Evolutionary conservation across 2,888 invertebrate genomes (phyloP).

Genomic region (Chorisops tibialis): DNA sequence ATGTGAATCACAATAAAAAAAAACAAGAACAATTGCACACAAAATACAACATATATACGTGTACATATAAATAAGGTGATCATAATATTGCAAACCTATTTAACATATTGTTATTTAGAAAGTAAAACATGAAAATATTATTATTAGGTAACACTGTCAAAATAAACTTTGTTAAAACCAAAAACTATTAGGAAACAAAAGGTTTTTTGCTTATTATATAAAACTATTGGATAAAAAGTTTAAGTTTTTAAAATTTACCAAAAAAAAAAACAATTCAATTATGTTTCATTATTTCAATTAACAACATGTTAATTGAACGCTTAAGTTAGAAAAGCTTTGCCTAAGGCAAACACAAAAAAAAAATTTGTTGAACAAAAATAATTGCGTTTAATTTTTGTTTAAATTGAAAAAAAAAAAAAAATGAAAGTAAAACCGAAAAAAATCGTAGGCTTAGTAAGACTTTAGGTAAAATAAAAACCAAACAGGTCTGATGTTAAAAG

Average conservation of each 20-base stretch:
- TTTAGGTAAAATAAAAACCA: conserved; percentile 6
- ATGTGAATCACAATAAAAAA: conserved; percentile 21
- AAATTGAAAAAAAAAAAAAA: conserved; percentile 6
- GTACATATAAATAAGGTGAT: conserved; percentile 19
- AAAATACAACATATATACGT: conserved; percentile 8
- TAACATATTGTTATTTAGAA: conserved; percentile 21
- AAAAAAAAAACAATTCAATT: not conserved
- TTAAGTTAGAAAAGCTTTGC: conserved; percentile 20
- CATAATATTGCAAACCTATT: not conserved
- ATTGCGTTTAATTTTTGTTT: not conserved
- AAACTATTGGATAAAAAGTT: too few species aligned
- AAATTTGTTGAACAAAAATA: conserved; percentile 1
- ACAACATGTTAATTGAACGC: conserved; percentile 24
- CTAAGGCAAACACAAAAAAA: not conserved
- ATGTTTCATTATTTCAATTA: not conserved
- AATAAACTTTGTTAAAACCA: conserved; percentile 17
- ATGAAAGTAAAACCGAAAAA: not conserved
- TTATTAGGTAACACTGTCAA: conserved; percentile 15
- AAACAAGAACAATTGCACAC: conserved; percentile 10
- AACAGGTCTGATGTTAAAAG: conserved; percentile 32
- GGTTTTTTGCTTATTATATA: not conserved
- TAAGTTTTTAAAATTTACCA: not conserved
- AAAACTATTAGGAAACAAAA: conserved; percentile 7
- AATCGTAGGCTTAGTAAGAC: not conserved
- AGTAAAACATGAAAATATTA: conserved; percentile 12